These are phyloP conservation scores for Heteromurus nitidus DNA, from an alignment of 2,888 invertebrate species.

Conservation along the genomic window DNA sequence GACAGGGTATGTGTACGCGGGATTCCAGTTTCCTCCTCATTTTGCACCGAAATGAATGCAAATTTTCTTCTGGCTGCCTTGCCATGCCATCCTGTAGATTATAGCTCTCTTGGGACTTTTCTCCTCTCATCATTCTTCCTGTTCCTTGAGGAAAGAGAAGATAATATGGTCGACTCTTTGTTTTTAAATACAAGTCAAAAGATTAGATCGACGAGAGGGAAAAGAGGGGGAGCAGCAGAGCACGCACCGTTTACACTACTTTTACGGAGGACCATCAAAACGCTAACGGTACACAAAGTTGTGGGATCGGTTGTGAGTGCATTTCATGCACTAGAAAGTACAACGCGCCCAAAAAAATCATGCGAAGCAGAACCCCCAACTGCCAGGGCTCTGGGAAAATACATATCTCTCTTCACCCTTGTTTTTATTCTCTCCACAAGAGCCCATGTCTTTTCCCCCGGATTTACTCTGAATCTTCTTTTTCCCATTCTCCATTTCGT, in stretches of 20 bases:
- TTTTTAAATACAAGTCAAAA: slow-evolving; percentile 49
- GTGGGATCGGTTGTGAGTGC: too few relatives aligned
- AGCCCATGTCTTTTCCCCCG: not conserved
- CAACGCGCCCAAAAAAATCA: too few relatives aligned
- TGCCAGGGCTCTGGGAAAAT: not conserved
- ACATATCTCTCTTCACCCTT: not conserved
- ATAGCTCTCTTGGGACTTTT: slow-evolving; percentile 56
- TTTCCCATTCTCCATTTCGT: not conserved
- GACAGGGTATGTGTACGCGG: not conserved
- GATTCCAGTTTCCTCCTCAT: slow-evolving; percentile 31
- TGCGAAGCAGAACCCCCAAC: not conserved
- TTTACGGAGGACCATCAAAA: too few relatives aligned
- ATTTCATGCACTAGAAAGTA: too few relatives aligned
- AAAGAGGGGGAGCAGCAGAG: not conserved
- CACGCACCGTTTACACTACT: too few relatives aligned
- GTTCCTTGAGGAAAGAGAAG: slow-evolving; percentile 42
- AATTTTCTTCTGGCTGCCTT: slow-evolving; percentile 51
- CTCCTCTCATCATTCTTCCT: slow-evolving; percentile 53
- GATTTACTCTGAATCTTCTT: not conserved
- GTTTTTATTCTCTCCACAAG: not conserved
- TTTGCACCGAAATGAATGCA: slow-evolving; percentile 58
- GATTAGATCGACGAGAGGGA: slow-evolving; percentile 29
- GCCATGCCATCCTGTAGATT: slow-evolving; percentile 55
- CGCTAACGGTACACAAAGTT: too few relatives aligned
- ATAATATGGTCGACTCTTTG: slow-evolving; percentile 43